Evolutionary conservation across 2,113 vertebrate genomes (phyloP).

Genomic region (Dromiciops gliroides): DNA sequence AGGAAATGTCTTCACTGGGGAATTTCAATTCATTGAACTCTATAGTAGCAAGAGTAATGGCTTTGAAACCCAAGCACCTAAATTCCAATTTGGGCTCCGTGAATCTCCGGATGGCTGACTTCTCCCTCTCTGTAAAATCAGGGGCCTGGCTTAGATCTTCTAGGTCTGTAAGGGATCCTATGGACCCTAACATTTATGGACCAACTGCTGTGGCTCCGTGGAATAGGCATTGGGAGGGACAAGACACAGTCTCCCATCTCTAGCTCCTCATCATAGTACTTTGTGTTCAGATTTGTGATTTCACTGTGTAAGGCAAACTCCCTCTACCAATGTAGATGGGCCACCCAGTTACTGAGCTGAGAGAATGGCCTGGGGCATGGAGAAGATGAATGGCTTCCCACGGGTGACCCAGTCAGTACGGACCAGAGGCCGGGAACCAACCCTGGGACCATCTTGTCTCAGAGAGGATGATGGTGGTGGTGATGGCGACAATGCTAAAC

Average conservation of each 20-base stretch:
- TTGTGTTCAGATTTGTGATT: background rate
- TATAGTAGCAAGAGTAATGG: background rate
- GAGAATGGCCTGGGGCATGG: background rate
- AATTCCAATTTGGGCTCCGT: background rate
- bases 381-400: background rate
- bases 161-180: background rate
- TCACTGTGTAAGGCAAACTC: background rate
- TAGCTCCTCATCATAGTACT: background rate
- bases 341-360: background rate
- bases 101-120: background rate
- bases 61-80: background rate
- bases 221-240: background rate
- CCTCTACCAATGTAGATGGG: background rate
- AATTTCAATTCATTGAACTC: background rate
- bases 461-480: background rate
- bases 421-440: background rate
- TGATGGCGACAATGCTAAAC: background rate
- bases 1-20: background rate
- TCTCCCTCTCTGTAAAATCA: background rate
- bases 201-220: background rate
- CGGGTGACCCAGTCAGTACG: background rate
- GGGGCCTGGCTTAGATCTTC: background rate
- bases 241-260: background rate
- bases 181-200: background rate
- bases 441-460: no score